These are phyloP conservation scores for Crypturellus tataupa DNA, from an alignment of 2,797 vertebrate species.

Conservation along the genomic window DNA sequence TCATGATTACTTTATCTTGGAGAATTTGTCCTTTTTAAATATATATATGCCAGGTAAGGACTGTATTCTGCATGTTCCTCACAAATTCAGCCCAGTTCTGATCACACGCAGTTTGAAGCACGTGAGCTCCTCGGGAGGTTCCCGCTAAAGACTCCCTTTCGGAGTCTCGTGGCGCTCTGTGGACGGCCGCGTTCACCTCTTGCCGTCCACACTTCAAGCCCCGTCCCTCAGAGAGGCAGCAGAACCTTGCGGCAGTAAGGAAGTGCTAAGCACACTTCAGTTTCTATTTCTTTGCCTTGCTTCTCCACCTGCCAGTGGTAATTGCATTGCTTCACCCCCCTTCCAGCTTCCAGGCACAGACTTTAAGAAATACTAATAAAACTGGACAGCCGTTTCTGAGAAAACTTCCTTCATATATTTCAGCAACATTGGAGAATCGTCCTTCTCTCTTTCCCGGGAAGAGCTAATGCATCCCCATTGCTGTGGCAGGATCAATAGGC, in stretches of 20 bases:
- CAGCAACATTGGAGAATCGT: not conserved
- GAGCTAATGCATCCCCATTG: not conserved
- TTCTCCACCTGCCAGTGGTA: not conserved
- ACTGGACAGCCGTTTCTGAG: not conserved
- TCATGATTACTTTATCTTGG: not conserved
- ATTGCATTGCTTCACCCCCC: not conserved
- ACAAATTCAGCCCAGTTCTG: not conserved
- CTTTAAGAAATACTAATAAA: not conserved
- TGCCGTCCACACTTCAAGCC: accelerated
- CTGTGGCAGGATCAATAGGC: not conserved
- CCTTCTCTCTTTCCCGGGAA: not conserved
- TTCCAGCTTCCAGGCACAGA: not conserved
- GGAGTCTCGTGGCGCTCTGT: accelerated
- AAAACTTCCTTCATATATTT: not conserved
- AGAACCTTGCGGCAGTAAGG: not conserved
- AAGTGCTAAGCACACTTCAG: not conserved
- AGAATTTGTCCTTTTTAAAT: not conserved
- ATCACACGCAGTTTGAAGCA: not conserved
- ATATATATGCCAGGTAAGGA: accelerated
- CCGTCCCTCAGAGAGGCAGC: accelerated
- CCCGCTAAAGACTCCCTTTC: not conserved
- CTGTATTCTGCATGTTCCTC: accelerated
- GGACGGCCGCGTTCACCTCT: accelerated
- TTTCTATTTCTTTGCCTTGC: not conserved
- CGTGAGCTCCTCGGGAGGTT: not conserved